Conservation (phyloP, 2,113 vertebrate species). For the Fregata magnificens region DNA sequence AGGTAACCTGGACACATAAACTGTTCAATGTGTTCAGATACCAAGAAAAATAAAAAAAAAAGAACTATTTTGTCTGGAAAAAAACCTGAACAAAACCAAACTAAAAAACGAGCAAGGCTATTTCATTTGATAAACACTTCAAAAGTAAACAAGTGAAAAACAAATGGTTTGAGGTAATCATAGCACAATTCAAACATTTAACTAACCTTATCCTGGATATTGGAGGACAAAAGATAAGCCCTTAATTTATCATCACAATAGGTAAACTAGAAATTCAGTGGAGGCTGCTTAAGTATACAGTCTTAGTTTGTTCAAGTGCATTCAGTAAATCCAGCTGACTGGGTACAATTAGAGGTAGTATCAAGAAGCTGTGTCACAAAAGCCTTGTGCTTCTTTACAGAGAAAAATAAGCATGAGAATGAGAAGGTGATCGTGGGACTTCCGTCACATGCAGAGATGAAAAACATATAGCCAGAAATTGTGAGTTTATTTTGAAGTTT, state of each 20-base stretch:
- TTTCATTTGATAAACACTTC: slow-evolving; percentile 10
- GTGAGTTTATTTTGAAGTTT: neutral
- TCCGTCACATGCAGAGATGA: neutral
- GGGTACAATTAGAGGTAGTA: neutral
- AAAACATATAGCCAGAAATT: neutral
- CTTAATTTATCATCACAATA: slow-evolving; percentile 26
- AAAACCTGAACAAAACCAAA: neutral
- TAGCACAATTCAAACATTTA: neutral
- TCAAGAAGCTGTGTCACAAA: neutral
- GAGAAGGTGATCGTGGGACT: neutral
- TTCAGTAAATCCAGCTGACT: neutral
- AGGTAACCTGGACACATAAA: neutral
- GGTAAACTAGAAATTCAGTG: slow-evolving; percentile 49
- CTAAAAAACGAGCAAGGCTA: rapidly evolving
- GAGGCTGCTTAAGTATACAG: slow-evolving; percentile 6
- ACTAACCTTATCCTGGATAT: neutral
- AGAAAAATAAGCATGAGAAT: neutral
- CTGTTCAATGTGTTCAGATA: neutral
- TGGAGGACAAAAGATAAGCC: slow-evolving; percentile 14
- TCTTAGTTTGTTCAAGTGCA: slow-evolving; percentile 9
- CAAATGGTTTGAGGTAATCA: neutral
- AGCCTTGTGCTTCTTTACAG: neutral
- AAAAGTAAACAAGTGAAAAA: neutral
- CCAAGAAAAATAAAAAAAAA: neutral
- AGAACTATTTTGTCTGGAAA: neutral